Percentiles rank a stretch among this genome's conserved stretches.
Evolutionary conservation across 1,140 invertebrate species (phyloP).

Genomic region (Chironomus tepperi): DNA sequence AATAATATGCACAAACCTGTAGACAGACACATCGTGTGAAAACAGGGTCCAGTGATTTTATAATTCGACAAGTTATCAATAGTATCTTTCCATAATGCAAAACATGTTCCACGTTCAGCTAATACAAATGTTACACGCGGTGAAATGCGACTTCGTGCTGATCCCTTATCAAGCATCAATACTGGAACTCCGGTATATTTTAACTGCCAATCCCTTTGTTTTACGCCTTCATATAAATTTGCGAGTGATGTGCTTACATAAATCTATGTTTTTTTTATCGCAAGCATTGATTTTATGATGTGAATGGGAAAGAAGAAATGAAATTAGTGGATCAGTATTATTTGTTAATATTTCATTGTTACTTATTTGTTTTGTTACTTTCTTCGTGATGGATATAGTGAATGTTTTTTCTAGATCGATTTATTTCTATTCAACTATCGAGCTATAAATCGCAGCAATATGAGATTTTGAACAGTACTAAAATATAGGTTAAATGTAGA

Average conservation of each 20-base stretch:
- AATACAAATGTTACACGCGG: conserved; percentile 65
- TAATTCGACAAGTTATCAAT: conserved; percentile 63
- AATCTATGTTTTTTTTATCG: conserved; percentile 38
- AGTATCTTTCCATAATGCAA: conserved; percentile 74
- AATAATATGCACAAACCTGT: conserved; percentile 37
- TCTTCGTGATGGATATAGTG: no score
- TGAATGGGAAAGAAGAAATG: no score
- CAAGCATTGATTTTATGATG: no score
- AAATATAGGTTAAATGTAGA: no score
- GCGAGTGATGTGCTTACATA: conserved; percentile 70
- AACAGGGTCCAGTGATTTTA: conserved; percentile 55
- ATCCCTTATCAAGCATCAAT: conserved; percentile 66
- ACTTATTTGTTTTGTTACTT: no score
- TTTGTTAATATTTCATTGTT: no score
- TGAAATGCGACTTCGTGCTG: conserved; percentile 58
- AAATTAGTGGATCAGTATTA: no score
- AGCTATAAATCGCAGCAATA: no score
- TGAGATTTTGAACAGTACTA: no score
- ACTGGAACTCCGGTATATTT: conserved; percentile 73
- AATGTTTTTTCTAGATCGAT: no score
- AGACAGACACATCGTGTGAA: conserved; percentile 74
- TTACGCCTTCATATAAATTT: conserved; percentile 62
- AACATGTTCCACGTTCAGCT: conserved; percentile 77
- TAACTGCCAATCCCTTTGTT: conserved; percentile 59
- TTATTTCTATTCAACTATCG: no score